These are phyloP conservation scores for Lamellibrachia luymesi DNA, from an alignment of 1,140 invertebrate species.

Conservation along the genomic window DNA sequence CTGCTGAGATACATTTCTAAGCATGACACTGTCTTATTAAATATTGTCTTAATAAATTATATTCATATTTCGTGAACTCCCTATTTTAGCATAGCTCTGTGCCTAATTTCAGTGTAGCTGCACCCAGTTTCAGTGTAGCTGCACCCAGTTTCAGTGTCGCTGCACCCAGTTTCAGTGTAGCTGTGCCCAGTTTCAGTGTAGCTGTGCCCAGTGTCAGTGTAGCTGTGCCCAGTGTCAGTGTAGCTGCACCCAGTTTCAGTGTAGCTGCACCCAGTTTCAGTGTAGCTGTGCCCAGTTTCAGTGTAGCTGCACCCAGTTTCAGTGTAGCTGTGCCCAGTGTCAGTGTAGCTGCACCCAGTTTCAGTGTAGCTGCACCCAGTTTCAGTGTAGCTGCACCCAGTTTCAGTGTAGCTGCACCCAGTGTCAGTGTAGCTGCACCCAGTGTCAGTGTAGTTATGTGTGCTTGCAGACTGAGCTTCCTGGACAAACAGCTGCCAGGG, in stretches of 20 bases:
- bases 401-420: background rate
- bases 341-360: no score
- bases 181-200: background rate
- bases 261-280: no score
- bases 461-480: constrained; percentile 42
- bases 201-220: background rate
- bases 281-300: no score
- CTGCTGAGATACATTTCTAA: background rate
- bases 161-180: background rate
- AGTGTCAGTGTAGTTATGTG: background rate
- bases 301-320: no score
- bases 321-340: no score
- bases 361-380: no score
- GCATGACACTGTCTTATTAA: background rate
- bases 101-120: background rate
- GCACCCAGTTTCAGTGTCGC: background rate
- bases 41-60: background rate
- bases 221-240: background rate
- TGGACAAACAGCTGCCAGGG: constrained; percentile 44
- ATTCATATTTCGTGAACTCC: background rate
- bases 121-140: background rate
- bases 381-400: no score
- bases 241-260: no score
- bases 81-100: background rate
- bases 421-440: background rate